Conservation (phyloP, 2,113 vertebrate genomes). For the Tetrax tetrax region DNA sequence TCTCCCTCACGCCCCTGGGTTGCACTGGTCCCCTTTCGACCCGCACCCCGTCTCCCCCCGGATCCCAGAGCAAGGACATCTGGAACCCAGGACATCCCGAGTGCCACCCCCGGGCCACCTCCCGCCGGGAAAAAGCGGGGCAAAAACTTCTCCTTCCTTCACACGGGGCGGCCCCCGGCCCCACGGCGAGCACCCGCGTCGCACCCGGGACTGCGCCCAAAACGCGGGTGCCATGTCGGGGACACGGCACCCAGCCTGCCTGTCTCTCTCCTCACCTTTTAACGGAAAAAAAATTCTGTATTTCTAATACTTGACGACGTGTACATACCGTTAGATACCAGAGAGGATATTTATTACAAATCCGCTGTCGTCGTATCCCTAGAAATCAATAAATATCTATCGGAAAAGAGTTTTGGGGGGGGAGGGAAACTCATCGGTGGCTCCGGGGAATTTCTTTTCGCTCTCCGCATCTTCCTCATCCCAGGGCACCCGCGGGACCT, state of each 20-base stretch:
- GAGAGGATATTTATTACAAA: conserved; percentile 13
- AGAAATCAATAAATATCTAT: not conserved
- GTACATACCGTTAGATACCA: not conserved
- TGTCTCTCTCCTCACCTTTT: not conserved
- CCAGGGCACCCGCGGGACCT: not conserved
- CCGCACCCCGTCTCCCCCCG: not conserved
- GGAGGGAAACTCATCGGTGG: not conserved
- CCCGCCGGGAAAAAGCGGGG: too few relatives aligned
- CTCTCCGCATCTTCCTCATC: not conserved
- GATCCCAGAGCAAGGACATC: not conserved
- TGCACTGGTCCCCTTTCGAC: too few relatives aligned
- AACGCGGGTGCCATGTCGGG: not conserved
- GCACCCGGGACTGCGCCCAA: not conserved
- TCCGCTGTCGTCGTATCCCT: not conserved
- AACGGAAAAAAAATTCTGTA: not conserved
- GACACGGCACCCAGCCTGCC: not conserved
- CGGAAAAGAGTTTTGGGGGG: not conserved
- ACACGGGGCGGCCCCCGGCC: not conserved
- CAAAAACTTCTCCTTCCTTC: not conserved
- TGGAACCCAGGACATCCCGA: not conserved
- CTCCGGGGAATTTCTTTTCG: not conserved
- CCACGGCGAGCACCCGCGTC: too few relatives aligned
- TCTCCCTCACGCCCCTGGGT: not conserved
- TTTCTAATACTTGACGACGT: conserved; percentile 17
- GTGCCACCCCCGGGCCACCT: not conserved